Conservation (phyloP, 2,113 vertebrate species). For the Oncorhynchus clarkii region DNA sequence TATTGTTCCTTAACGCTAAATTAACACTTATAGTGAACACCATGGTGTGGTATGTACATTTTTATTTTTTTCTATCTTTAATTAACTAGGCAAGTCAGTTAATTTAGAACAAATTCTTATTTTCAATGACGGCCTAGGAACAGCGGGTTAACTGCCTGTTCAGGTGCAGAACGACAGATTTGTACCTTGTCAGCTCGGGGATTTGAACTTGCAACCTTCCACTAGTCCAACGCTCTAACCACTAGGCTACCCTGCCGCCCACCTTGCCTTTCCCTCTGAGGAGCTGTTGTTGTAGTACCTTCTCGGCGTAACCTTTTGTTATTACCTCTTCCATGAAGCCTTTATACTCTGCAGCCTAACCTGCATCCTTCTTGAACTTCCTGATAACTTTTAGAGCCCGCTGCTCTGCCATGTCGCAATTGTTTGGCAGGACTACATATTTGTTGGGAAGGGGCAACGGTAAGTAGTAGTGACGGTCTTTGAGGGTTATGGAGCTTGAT, state of each 20-base stretch:
- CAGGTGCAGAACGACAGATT: no score
- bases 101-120: no score
- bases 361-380: slow-evolving; percentile 2
- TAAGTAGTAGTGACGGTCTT: background rate
- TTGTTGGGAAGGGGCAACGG: slow-evolving; percentile 1
- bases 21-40: no score
- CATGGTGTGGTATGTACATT: background rate
- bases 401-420: background rate
- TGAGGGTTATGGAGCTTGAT: background rate
- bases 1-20: no score
- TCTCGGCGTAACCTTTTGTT: background rate
- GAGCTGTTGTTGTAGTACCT: background rate
- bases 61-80: no score
- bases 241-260: no score
- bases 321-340: slow-evolving; percentile 1
- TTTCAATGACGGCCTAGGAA: no score
- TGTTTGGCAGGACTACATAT: slow-evolving; percentile 5
- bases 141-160: no score
- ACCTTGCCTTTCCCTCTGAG: background rate
- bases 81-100: no score
- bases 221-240: no score
- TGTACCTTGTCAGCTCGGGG: no score
- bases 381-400: background rate
- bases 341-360: slow-evolving; percentile 12
- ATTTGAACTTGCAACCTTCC: no score